These are phyloP conservation scores for Protosalanx chinensis DNA, from an alignment of 2,797 vertebrate genomes.

Conservation along the genomic window DNA sequence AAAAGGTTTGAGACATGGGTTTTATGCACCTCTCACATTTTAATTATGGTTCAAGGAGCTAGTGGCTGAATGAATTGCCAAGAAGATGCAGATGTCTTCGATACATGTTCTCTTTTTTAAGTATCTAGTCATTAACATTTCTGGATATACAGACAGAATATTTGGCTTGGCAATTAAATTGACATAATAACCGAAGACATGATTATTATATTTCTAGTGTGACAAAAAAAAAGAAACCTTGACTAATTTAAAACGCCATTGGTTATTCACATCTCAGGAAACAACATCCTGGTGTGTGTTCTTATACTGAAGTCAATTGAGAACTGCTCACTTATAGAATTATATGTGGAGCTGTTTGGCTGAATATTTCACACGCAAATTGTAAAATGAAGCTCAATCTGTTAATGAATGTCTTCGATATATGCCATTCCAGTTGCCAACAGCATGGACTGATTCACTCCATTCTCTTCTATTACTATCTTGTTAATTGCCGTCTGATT, in stretches of 20 bases:
- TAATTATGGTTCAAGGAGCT: slow-evolving; percentile 46
- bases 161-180: slow-evolving; percentile 42
- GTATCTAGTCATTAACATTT: slow-evolving; percentile 49
- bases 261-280: slow-evolving; percentile 23
- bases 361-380: not conserved
- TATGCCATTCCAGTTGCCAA: slow-evolving; percentile 1
- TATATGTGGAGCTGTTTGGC: slow-evolving; percentile 5
- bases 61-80: slow-evolving; percentile 40
- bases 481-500: slow-evolving; percentile 26
- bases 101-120: slow-evolving; percentile 40
- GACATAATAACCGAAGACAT: slow-evolving; percentile 46
- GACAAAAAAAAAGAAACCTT: slow-evolving; percentile 22
- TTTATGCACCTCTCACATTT: slow-evolving; percentile 46
- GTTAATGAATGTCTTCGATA: slow-evolving; percentile 2
- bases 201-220: slow-evolving; percentile 56
- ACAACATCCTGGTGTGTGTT: slow-evolving; percentile 30
- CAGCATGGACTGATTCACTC: slow-evolving; percentile 6
- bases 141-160: slow-evolving; percentile 39
- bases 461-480: slow-evolving; percentile 2
- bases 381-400: not conserved
- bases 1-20: slow-evolving; percentile 28
- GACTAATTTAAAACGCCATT: slow-evolving; percentile 29
- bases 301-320: slow-evolving; percentile 15
- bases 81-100: slow-evolving; percentile 51
- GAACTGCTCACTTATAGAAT: not conserved